These are phyloP conservation scores for Cirrhinus molitorella DNA, from an alignment of 2,797 vertebrate species.

Conservation along the genomic window DNA sequence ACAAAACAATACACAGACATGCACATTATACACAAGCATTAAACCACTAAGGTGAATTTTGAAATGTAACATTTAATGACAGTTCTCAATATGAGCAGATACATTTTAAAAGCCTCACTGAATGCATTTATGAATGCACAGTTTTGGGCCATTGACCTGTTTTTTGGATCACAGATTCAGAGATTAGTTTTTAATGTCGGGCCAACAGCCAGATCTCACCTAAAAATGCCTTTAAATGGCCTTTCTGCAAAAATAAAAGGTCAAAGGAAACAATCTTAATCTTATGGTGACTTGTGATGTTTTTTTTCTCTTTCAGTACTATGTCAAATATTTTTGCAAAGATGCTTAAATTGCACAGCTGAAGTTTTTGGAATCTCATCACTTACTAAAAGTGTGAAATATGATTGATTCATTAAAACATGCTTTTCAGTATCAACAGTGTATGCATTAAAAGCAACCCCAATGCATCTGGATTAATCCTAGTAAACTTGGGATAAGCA, in stretches of 20 bases:
- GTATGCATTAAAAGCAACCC: neutral
- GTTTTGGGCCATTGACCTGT: neutral
- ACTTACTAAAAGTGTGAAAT: neutral
- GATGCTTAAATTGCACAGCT: neutral
- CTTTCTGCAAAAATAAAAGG: neutral
- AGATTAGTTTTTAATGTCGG: neutral
- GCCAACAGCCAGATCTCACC: conserved; percentile 1
- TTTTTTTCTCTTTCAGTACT: neutral
- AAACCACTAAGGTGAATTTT: conserved; percentile 29
- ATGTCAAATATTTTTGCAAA: neutral
- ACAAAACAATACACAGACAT: conserved; percentile 7
- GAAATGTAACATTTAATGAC: neutral
- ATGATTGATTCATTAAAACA: neutral
- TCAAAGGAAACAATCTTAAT: neutral
- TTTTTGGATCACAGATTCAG: neutral
- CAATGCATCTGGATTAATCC: neutral
- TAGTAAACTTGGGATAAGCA: neutral
- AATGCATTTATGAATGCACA: neutral
- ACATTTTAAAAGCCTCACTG: neutral
- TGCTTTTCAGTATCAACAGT: neutral
- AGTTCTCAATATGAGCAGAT: neutral
- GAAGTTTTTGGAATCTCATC: neutral
- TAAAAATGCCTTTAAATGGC: neutral
- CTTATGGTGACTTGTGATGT: no score
- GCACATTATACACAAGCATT: conserved; percentile 23